Conservation (phyloP, 2,888 invertebrate species). For the Chrysotoxum bicinctum region DNA sequence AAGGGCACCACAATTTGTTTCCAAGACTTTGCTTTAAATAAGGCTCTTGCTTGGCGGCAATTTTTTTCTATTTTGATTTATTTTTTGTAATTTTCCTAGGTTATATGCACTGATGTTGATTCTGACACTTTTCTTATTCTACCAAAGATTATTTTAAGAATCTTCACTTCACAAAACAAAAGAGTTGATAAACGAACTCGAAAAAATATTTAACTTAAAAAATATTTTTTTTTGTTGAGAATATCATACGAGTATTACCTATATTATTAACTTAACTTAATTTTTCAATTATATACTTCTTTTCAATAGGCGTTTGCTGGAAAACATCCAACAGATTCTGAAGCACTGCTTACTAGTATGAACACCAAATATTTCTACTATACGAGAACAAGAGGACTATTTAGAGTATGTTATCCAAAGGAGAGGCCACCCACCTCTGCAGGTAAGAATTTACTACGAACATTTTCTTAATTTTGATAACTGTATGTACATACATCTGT, state of each 20-base stretch:
- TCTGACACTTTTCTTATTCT: no score
- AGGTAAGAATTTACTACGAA: conserved; percentile 83
- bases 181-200: background rate
- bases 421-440: conserved; percentile 88
- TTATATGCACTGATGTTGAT: no score
- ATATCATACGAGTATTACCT: no score
- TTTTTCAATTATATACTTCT: background rate
- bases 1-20: no score
- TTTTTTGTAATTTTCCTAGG: no score
- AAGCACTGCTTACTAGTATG: conserved; percentile 88
- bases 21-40: no score
- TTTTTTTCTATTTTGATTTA: no score
- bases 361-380: conserved; percentile 94
- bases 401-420: conserved; percentile 96
- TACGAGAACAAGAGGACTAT: conserved; percentile 95
- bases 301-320: conserved; percentile 87
- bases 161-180: background rate
- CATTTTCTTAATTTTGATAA: background rate
- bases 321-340: conserved; percentile 86
- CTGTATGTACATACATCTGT: background rate
- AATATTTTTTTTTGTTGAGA: no score
- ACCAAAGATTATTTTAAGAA: no score
- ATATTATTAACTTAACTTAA: no score
- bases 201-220: background rate
- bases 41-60: no score